Base-by-base conservation (phyloP, 2,113 vertebrate species). In the Xiphophorus couchianus region DNA sequence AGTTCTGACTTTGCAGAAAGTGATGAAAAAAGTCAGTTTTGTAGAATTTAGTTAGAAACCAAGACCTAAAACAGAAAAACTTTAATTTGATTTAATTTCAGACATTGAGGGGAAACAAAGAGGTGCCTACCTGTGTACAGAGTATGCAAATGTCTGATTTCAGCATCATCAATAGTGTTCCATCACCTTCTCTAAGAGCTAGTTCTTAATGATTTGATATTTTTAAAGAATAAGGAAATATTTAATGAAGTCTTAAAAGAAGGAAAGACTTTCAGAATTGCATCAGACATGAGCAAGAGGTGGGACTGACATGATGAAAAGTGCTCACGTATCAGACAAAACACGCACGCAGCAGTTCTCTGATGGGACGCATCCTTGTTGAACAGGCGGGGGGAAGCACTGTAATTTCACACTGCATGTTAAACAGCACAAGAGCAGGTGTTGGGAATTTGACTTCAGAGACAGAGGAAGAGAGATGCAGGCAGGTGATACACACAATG, bases 381-480 rank as follows among this genome's bases (percentile, higher is more conserved):
- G 80, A 83, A 79, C 76, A 82, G 61, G 31, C 70, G 37, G 54
- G 12, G 65, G 67, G 76, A 70, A 73, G 74, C 42, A 64, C 61
- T 66, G 74, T 84, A 64, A 89, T 86, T 81, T 88, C 78, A 77
- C 86, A 79, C 85, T 44, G 80, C 71, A 80, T 86, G 80, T 84
- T 84, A 83, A 58, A 44, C 68, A 66, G 69, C 71, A 60, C 71
- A 30, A 73, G n/a, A 63, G 73, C 82, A 87, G 79, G 73, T 90
- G 81, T 54, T 64, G 71, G 72, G 74, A 79, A 86, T 87, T 66
- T 78, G 51, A 76, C 78, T 81, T 66, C 69, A 61, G 60, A 54
- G 54, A 61, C 25, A 58, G 51, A 54, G 25, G 17, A 58, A 25
- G 8, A 58, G 28, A 31, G 33, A 69, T 13, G 25, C 31, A 58